These are phyloP conservation scores for Salvator merianae DNA, from an alignment of 2,113 vertebrate genomes.

Conservation along the genomic window DNA sequence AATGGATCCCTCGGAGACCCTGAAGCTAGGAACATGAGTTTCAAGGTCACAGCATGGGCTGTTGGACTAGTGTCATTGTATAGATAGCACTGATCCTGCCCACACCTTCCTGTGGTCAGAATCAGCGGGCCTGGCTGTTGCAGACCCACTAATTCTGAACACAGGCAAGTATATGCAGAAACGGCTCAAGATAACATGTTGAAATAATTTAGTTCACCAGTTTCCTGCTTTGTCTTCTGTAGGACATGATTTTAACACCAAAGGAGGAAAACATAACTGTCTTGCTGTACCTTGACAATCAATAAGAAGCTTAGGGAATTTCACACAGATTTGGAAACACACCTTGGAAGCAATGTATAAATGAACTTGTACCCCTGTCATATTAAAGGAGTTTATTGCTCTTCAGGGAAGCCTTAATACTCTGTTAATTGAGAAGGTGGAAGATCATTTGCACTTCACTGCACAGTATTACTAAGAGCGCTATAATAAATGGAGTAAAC, in stretches of 20 bases:
- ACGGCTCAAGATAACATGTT: background rate
- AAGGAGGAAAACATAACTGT: conserved; percentile 9
- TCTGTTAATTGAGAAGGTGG: conserved; percentile 71
- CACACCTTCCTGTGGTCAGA: no score
- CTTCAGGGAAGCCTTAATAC: conserved; percentile 67
- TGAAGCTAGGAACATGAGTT: no score
- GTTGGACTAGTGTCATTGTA: no score
- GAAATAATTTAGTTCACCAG: background rate
- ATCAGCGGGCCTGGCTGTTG: no score
- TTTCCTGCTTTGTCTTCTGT: background rate
- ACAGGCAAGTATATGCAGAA: no score
- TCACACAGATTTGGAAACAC: conserved; percentile 14
- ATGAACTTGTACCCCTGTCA: conserved; percentile 53
- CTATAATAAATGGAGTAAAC: conserved; percentile 64
- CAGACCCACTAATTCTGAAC: no score
- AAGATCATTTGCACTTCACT: conserved; percentile 65
- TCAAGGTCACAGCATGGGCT: no score
- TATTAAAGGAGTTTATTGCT: conserved; percentile 67
- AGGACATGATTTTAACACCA: background rate
- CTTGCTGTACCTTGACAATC: conserved; percentile 27
- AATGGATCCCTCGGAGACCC: no score
- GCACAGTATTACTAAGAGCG: conserved; percentile 58
- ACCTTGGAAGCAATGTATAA: conserved; percentile 35
- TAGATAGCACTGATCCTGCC: no score
- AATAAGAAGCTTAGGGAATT: conserved; percentile 14